These are phyloP conservation scores for Melanophora roralis DNA, from an alignment of 2,888 invertebrate species.

Conservation along the genomic window DNA sequence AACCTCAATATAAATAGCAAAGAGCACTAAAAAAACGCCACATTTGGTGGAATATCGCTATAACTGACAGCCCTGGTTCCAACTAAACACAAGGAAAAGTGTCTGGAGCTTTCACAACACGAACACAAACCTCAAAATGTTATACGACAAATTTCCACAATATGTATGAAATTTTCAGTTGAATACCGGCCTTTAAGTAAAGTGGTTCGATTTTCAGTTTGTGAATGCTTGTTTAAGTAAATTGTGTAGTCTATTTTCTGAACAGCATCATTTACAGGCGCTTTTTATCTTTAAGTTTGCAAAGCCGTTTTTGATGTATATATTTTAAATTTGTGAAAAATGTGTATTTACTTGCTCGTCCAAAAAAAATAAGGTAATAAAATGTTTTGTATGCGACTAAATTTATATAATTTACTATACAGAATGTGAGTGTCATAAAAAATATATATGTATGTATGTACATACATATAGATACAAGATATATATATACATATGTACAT, in stretches of 20 bases:
- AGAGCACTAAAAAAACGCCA: too few species aligned
- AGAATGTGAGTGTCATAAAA: slow-evolving; percentile 27
- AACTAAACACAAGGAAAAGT: slow-evolving; percentile 18
- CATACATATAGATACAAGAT: too few species aligned
- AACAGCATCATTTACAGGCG: slow-evolving; percentile 37
- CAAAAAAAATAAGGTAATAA: slow-evolving; percentile 23
- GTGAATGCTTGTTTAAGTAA: background rate
- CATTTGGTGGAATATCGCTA: too few species aligned
- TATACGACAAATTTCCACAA: slow-evolving; percentile 12
- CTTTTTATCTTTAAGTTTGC: slow-evolving; percentile 41
- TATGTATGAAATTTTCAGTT: slow-evolving; percentile 49
- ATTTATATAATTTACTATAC: slow-evolving; percentile 5
- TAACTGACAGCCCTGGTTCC: too few species aligned
- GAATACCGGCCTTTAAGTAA: slow-evolving; percentile 57
- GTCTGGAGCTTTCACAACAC: slow-evolving; percentile 48
- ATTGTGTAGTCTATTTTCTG: too few species aligned
- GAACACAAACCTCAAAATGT: background rate
- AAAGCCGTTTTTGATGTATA: slow-evolving; percentile 3
- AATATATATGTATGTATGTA: background rate
- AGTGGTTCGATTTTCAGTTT: slow-evolving; percentile 39
- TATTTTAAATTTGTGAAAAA: slow-evolving; percentile 9
- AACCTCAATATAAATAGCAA: too few species aligned
- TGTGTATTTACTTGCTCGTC: too few species aligned
- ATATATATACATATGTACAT: background rate
- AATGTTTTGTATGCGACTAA: slow-evolving; percentile 39